A percentile compares a stretch with the other conserved stretches of the same genome.
These are phyloP conservation scores for Ophiodon elongatus DNA, from an alignment of 2,113 vertebrate genomes.

Conservation along the genomic window DNA sequence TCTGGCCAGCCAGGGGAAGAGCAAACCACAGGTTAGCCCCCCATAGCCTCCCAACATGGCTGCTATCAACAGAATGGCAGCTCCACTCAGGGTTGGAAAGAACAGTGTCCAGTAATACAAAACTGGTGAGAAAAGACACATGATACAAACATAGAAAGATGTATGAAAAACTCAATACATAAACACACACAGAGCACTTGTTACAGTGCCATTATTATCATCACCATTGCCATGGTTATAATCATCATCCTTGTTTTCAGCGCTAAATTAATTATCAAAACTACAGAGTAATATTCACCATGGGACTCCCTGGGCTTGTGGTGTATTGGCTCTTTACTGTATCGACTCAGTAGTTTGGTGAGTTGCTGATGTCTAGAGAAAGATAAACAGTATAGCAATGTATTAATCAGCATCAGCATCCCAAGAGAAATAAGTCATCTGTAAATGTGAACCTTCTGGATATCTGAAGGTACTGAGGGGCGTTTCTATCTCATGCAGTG, in stretches of 20 bases:
- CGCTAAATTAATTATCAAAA: not conserved
- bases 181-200: not conserved
- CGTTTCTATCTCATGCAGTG: constrained; percentile 3
- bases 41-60: constrained; percentile 82
- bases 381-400: constrained; percentile 51
- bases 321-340: constrained; percentile 77
- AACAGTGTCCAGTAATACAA: constrained; percentile 85
- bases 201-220: not conserved
- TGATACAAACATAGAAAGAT: not conserved
- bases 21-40: constrained; percentile 75
- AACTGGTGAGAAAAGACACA: constrained; percentile 65
- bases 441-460: constrained; percentile 17
- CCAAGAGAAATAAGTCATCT: constrained; percentile 35
- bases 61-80: constrained; percentile 80
- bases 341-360: constrained; percentile 79
- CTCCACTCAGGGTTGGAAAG: constrained; percentile 80
- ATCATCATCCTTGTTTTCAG: constrained; percentile 5
- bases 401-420: constrained; percentile 60
- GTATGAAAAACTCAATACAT: not conserved
- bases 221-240: not conserved
- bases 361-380: constrained; percentile 85
- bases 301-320: constrained; percentile 80
- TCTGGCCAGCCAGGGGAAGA: constrained; percentile 84
- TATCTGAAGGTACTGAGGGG: constrained; percentile 4
- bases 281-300: constrained; percentile 66